Conservation (phyloP, 1,140 invertebrate species). For the Micrasema minimum region DNA sequence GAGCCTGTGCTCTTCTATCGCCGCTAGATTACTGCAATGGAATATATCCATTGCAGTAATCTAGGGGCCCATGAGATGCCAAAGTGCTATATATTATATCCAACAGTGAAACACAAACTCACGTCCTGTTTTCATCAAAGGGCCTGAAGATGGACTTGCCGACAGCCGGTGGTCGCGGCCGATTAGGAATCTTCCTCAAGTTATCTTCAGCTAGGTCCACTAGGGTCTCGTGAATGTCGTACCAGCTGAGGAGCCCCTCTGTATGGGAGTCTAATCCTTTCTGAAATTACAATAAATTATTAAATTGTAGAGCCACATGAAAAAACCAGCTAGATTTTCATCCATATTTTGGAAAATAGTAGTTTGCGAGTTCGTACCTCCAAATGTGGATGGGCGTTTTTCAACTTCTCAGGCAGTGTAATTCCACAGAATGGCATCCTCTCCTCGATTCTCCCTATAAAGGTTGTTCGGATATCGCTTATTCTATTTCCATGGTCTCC, state of each 20-base stretch:
- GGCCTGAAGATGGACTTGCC: slow-evolving; percentile 49
- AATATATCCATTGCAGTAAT: too few relatives aligned
- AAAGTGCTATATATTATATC: not conserved
- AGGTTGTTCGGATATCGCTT: slow-evolving; percentile 76
- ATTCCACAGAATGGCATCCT: slow-evolving; percentile 79
- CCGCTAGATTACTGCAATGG: too few relatives aligned
- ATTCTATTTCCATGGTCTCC: slow-evolving; percentile 86
- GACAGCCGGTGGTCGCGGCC: slow-evolving; percentile 38
- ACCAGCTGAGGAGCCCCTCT: slow-evolving; percentile 75
- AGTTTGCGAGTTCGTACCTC: too few relatives aligned
- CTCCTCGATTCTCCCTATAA: slow-evolving; percentile 81
- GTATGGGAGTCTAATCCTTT: too few relatives aligned
- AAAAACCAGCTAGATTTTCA: too few relatives aligned
- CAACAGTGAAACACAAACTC: slow-evolving; percentile 22
- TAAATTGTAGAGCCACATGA: too few relatives aligned
- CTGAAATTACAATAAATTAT: slow-evolving; percentile 36
- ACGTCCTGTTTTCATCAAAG: slow-evolving; percentile 50
- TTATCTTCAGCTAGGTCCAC: slow-evolving; percentile 62
- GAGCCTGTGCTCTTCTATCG: too few relatives aligned
- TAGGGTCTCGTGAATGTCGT: slow-evolving; percentile 78
- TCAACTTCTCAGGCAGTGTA: slow-evolving; percentile 73
- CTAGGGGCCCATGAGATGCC: too few relatives aligned
- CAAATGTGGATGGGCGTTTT: slow-evolving; percentile 66
- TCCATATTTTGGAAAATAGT: too few relatives aligned
- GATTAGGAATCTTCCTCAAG: slow-evolving; percentile 38